These are phyloP conservation scores for Uloborus plumipes DNA, from an alignment of 2,888 invertebrate species.

Conservation along the genomic window DNA sequence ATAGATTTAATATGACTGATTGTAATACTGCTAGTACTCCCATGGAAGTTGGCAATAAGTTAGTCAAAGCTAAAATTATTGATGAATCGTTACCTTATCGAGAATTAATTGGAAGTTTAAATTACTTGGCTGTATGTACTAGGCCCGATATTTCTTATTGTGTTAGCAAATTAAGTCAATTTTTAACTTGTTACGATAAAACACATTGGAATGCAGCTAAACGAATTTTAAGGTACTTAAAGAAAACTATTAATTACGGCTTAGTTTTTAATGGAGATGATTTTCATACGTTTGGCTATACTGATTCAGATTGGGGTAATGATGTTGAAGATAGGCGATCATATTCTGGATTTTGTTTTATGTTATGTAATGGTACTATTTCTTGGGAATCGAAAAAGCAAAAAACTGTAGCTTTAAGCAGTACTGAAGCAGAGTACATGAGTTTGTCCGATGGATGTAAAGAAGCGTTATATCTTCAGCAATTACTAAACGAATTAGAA, in stretches of 20 bases:
- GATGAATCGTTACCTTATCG: too few relatives aligned
- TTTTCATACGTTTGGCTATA: not conserved
- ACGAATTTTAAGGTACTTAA: not conserved
- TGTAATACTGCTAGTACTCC: not conserved
- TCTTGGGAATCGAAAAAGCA: conserved; percentile 14
- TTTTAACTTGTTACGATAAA: conserved; percentile 5
- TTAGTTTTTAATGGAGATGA: conserved; percentile 1
- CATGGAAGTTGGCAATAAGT: too few relatives aligned
- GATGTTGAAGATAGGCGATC: not conserved
- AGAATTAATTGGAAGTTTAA: not conserved
- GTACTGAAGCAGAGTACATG: conserved; percentile 38
- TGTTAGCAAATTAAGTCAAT: conserved; percentile 1
- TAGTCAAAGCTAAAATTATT: too few relatives aligned
- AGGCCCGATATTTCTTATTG: not conserved
- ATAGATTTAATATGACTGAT: not conserved
- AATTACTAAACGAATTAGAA: too few relatives aligned
- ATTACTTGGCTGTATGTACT: not conserved
- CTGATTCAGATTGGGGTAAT: not conserved
- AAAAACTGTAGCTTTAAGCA: conserved; percentile 9
- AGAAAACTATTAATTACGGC: conserved; percentile 20
- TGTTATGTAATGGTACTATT: not conserved
- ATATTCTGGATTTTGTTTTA: not conserved
- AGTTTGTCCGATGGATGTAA: not conserved
- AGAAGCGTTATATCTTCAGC: too few relatives aligned
- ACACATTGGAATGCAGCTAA: conserved; percentile 4